A percentile compares a stretch with the other conserved stretches of the same genome.
phyloP scores from a whole-genome alignment of 2,888 invertebrate species.

The Cephus pygmeus region DNA sequence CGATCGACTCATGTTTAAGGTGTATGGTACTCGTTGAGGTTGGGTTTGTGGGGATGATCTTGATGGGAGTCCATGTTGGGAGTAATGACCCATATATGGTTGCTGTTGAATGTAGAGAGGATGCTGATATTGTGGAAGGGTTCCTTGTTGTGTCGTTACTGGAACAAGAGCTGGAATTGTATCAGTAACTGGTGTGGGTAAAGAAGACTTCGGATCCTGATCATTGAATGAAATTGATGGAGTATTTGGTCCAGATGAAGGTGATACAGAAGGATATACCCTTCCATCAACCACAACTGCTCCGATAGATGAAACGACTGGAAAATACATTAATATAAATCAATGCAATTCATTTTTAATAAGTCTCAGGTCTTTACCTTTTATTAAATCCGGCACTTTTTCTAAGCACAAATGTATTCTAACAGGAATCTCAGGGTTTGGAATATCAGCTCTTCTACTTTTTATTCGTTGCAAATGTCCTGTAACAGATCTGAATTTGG shows the following conservation, averaged over 20 bases:
- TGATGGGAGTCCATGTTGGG: constrained; percentile 54
- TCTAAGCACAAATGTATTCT: constrained; percentile 83
- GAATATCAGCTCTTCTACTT: constrained; percentile 85
- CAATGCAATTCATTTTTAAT: constrained; percentile 15
- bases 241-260: constrained; percentile 45
- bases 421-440: constrained; percentile 90
- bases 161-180: constrained; percentile 28
- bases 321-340: constrained; percentile 27
- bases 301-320: constrained; percentile 82
- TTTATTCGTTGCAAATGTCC: constrained; percentile 85
- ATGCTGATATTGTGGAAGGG: constrained; percentile 37
- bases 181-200: constrained; percentile 50
- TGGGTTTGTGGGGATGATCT: constrained; percentile 57
- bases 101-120: constrained; percentile 46
- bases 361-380: constrained; percentile 68
- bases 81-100: constrained; percentile 65
- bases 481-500: constrained; percentile 65
- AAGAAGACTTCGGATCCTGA: constrained; percentile 21
- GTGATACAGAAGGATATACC: constrained; percentile 72
- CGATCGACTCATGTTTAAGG: constrained; percentile 56
- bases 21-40: constrained; percentile 49
- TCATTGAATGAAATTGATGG: constrained; percentile 46
- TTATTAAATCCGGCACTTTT: constrained; percentile 83
- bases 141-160: constrained; percentile 34
- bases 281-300: constrained; percentile 87